A percentile compares a stretch with the other conserved stretches of the same genome.
phyloP scores from a whole-genome alignment of 1,140 invertebrate species.

The Homalodisca vitripennis region DNA sequence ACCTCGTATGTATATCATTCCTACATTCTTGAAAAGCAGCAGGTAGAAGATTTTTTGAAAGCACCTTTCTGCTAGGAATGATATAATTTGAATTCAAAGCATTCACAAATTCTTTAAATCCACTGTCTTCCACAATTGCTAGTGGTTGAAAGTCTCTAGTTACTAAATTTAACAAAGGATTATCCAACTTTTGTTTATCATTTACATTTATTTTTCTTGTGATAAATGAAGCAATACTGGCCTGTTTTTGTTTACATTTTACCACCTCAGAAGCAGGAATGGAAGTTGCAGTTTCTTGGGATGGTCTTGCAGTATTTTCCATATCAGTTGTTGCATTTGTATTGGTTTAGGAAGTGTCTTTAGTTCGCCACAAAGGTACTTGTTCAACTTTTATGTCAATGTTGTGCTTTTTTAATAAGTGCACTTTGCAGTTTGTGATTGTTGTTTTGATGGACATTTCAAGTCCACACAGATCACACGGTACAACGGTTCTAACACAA shows the following conservation, averaged over 20 bases:
- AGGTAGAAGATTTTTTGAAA: slow-evolving; percentile 35
- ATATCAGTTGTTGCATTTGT: no score
- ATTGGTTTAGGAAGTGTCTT: no score
- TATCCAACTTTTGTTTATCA: slow-evolving; percentile 2
- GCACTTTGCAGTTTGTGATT: no score
- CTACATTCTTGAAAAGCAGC: slow-evolving; percentile 34
- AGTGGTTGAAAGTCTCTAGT: slow-evolving; percentile 24
- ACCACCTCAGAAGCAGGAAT: no score
- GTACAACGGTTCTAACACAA: no score
- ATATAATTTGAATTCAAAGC: slow-evolving; percentile 23
- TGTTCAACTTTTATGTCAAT: no score
- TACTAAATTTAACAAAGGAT: neutral
- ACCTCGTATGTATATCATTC: neutral
- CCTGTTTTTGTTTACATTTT: neutral
- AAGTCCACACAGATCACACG: no score
- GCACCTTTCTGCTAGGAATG: slow-evolving; percentile 33
- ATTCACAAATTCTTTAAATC: slow-evolving; percentile 33
- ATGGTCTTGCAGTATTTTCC: no score
- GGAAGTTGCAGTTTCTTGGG: no score
- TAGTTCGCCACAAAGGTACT: no score
- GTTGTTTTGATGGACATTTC: no score
- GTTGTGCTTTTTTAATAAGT: no score
- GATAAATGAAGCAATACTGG: neutral
- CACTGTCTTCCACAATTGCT: slow-evolving; percentile 35
- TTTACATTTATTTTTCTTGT: neutral